Evolutionary conservation across 2,888 invertebrate species (phyloP).

Genomic region (Sinohyriopsis cumingii): DNA sequence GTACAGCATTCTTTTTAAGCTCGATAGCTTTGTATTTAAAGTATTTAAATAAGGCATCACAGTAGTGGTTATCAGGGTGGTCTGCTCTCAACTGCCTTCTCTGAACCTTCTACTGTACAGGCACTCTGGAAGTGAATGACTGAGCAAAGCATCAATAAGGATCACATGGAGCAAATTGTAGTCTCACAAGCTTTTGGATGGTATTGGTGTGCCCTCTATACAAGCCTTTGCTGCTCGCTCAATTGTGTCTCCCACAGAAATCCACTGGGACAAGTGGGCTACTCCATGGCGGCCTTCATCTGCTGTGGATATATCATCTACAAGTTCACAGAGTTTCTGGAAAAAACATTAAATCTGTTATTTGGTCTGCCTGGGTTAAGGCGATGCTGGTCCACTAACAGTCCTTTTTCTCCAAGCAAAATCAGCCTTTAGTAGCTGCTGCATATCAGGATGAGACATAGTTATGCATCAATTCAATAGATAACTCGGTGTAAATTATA

Average conservation of each 20-base stretch:
- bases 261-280: slow-evolving; percentile 21
- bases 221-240: slow-evolving; percentile 19
- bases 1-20: slow-evolving; percentile 1
- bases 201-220: slow-evolving; percentile 28
- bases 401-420: slow-evolving; percentile 21
- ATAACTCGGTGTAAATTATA: slow-evolving; percentile 26
- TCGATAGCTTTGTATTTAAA: slow-evolving; percentile 25
- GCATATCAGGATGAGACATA: slow-evolving; percentile 19
- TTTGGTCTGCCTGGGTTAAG: slow-evolving; percentile 30
- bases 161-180: slow-evolving; percentile 36
- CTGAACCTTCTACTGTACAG: slow-evolving; percentile 36
- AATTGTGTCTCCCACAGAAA: slow-evolving; percentile 27
- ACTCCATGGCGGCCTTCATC: slow-evolving; percentile 27
- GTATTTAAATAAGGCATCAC: slow-evolving; percentile 26
- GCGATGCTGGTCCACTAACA: slow-evolving; percentile 19
- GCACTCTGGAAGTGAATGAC: slow-evolving; percentile 14
- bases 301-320: slow-evolving; percentile 21
- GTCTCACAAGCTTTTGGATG: slow-evolving; percentile 28
- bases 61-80: slow-evolving; percentile 30
- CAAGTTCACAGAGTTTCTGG: slow-evolving; percentile 5
- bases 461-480: slow-evolving; percentile 19
- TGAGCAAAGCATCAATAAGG: slow-evolving; percentile 17
- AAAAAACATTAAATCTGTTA: slow-evolving; percentile 25
- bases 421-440: slow-evolving; percentile 22
- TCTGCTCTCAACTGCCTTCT: slow-evolving; percentile 20